Evolutionary conservation across 2,797 vertebrate species (phyloP).

Genomic region (Leptoclinus maculatus): DNA sequence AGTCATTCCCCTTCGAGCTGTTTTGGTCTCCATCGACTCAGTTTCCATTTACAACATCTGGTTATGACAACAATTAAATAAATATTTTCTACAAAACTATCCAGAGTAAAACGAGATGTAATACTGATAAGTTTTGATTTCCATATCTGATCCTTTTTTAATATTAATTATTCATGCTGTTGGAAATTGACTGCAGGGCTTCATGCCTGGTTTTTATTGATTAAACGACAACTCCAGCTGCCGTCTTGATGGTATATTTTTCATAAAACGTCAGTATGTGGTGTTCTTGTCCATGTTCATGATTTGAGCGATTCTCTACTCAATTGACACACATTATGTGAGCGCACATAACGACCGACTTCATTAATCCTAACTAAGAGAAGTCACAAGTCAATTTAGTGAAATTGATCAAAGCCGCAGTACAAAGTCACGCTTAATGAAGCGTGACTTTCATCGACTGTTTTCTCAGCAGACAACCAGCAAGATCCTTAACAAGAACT

Average conservation of each 20-base stretch:
- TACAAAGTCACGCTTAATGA: slow-evolving; percentile 48
- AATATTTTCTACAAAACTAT: neutral
- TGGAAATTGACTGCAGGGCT: neutral
- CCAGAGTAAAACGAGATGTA: neutral
- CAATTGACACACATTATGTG: neutral
- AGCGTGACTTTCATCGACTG: slow-evolving; percentile 44
- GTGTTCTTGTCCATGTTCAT: neutral
- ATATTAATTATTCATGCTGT: neutral
- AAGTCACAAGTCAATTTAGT: slow-evolving; percentile 45
- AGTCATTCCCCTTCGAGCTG: neutral
- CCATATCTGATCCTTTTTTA: neutral
- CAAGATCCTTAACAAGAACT: slow-evolving; percentile 6
- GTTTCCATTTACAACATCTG: neutral
- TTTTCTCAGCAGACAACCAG: slow-evolving; percentile 23
- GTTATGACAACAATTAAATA: neutral
- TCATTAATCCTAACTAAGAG: slow-evolving; percentile 38
- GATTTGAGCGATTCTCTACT: slow-evolving; percentile 6
- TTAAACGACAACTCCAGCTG: neutral
- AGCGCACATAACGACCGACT: neutral
- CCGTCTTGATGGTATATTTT: neutral
- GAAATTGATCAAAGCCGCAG: slow-evolving; percentile 47
- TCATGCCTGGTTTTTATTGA: neutral
- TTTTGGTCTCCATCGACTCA: neutral
- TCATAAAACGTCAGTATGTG: neutral
- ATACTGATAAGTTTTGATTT: neutral